These are phyloP conservation scores for Scaptomyza cyrtandrae DNA, from an alignment of 2,888 invertebrate species.

Conservation along the genomic window DNA sequence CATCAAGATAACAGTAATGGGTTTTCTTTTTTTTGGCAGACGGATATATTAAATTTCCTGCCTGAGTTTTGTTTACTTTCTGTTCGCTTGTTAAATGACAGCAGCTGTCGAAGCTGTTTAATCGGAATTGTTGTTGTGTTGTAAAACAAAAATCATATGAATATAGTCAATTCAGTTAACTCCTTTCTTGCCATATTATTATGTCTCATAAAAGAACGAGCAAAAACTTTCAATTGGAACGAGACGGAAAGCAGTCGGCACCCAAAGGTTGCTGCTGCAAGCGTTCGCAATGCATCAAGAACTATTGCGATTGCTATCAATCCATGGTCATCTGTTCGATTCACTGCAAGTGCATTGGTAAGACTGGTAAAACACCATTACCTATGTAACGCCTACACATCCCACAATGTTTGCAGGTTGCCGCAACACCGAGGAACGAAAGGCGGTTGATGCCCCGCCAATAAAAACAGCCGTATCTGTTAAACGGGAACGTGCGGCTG, in stretches of 20 bases:
- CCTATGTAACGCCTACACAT: neutral
- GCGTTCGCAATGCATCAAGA: constrained; percentile 71
- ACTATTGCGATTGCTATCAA: constrained; percentile 72
- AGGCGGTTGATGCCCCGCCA: constrained; percentile 12
- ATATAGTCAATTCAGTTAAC: neutral
- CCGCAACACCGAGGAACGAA: constrained; percentile 60
- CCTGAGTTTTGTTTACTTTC: neutral
- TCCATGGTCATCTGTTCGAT: constrained; percentile 63
- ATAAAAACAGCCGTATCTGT: constrained; percentile 31
- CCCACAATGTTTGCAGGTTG: constrained; percentile 39
- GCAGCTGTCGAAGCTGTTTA: neutral
- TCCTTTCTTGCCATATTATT: neutral
- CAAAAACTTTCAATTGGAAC: constrained; percentile 18
- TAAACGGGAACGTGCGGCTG: constrained; percentile 54
- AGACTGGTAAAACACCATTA: constrained; percentile 4
- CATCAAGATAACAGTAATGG: neutral
- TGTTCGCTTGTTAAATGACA: constrained; percentile 28
- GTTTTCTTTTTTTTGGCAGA: neutral
- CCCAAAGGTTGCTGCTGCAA: constrained; percentile 67
- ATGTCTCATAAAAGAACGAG: constrained; percentile 25
- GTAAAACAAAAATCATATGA: neutral
- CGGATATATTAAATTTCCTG: neutral
- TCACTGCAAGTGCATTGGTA: constrained; percentile 66
- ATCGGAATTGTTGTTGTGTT: constrained; percentile 21
- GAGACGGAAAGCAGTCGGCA: constrained; percentile 23